Percentiles rank a stretch among this genome's conserved stretches.
These are phyloP conservation scores for Monarcha castaneiventris DNA, from an alignment of 2,113 vertebrate genomes.

Conservation along the genomic window DNA sequence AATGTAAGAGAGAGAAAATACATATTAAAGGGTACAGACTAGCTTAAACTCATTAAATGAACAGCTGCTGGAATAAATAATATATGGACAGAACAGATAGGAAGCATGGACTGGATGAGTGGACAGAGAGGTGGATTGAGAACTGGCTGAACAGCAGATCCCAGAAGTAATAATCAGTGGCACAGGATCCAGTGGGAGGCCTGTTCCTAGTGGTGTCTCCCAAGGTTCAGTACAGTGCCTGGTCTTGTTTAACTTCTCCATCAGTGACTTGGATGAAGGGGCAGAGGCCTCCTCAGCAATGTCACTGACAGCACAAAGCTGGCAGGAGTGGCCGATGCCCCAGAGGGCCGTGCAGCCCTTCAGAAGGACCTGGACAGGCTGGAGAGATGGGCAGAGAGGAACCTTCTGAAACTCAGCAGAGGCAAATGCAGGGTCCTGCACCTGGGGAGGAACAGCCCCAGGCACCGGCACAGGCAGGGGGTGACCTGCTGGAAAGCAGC, in stretches of 20 bases:
- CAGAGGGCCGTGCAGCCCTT: no score
- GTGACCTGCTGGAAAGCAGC: not conserved
- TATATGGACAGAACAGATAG: not conserved
- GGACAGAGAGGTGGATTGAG: not conserved
- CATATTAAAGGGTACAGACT: not conserved
- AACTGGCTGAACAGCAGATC: no score
- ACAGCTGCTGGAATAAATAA: not conserved
- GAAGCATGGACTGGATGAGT: not conserved
- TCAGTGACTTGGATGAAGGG: not conserved
- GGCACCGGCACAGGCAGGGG: not conserved
- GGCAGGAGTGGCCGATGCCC: no score
- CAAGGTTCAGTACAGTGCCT: no score
- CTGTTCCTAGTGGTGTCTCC: not conserved
- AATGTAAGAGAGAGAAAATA: not conserved
- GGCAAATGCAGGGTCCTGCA: no score
- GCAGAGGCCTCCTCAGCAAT: not conserved
- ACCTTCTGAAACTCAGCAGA: no score
- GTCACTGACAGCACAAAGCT: not conserved
- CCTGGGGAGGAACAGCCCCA: not conserved
- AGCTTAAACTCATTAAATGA: not conserved
- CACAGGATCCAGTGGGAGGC: accelerated
- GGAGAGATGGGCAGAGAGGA: no score
- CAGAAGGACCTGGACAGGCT: no score
- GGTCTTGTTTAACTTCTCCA: not conserved
- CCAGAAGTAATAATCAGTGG: not conserved